Evolutionary conservation across 2,797 vertebrate genomes (phyloP).

Genomic region (Helostoma temminkii): DNA sequence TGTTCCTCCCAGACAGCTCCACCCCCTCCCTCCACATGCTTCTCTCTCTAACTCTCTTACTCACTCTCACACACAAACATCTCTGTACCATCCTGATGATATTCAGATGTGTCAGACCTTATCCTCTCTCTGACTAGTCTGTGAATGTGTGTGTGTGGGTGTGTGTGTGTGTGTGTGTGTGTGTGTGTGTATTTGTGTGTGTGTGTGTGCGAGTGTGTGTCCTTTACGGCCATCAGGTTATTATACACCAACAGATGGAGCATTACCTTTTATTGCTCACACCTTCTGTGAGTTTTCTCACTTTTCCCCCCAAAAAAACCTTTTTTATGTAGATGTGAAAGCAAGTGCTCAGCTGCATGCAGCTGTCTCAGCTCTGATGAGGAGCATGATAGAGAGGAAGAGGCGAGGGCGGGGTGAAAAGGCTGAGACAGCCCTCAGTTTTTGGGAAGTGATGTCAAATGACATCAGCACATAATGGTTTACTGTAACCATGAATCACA

Average conservation of each 20-base stretch:
- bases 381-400: constrained; percentile 69
- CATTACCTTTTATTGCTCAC: constrained; percentile 95
- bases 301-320: constrained; percentile 66
- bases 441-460: constrained; percentile 83
- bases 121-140: constrained; percentile 65
- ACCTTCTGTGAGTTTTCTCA: constrained; percentile 93
- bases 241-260: constrained; percentile 99
- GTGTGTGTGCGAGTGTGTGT: constrained; percentile 76
- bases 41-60: constrained; percentile 15
- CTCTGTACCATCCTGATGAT: constrained; percentile 65
- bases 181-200: constrained; percentile 28
- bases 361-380: constrained; percentile 77
- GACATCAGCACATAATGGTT: constrained; percentile 82
- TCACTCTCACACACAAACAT: constrained; percentile 30
- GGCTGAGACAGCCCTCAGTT: constrained; percentile 67
- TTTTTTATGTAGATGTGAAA: constrained; percentile 80
- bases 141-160: constrained; percentile 29
- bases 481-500: constrained; percentile 84
- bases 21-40: constrained; percentile 1
- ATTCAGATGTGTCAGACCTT: constrained; percentile 74
- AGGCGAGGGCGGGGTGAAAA: constrained; percentile 72
- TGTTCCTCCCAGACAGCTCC: constrained; percentile 39
- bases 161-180: constrained; percentile 80
- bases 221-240: constrained; percentile 96
- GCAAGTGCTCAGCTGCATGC: constrained; percentile 61